These are phyloP conservation scores for Atrichornis clamosus DNA, from an alignment of 2,113 vertebrate genomes.

Conservation along the genomic window DNA sequence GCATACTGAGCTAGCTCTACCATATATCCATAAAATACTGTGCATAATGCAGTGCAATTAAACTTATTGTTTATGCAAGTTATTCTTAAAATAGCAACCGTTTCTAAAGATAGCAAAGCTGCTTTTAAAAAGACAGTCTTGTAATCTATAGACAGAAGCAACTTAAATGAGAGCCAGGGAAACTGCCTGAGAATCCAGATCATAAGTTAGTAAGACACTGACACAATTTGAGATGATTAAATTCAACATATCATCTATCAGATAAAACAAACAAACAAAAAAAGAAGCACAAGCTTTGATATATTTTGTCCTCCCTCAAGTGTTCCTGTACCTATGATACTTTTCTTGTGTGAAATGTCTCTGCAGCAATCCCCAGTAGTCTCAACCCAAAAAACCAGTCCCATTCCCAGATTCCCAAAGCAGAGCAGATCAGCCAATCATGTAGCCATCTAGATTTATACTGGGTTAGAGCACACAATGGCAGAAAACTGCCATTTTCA, in stretches of 20 bases:
- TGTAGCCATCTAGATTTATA: not conserved
- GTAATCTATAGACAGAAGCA: not conserved
- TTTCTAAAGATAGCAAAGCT: conserved; percentile 10
- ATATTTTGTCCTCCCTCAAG: not conserved
- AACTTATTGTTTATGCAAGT: not conserved
- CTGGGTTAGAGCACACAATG: not conserved
- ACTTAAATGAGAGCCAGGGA: not conserved
- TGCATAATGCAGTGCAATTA: conserved; percentile 13
- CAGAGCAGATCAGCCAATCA: not conserved
- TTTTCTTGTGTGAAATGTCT: not conserved
- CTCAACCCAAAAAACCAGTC: not conserved
- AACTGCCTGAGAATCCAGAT: not conserved
- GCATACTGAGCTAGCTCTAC: not conserved
- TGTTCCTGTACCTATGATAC: not conserved
- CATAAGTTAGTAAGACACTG: not conserved
- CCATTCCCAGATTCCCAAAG: not conserved
- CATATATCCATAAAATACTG: not conserved
- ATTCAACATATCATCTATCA: not conserved
- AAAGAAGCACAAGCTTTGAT: not conserved
- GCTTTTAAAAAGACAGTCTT: not conserved
- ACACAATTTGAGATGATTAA: not conserved
- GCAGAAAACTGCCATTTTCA: not conserved
- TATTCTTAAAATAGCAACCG: not conserved
- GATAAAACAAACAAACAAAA: not conserved
- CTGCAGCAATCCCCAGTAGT: not conserved